phyloP scores from a whole-genome alignment of 2,113 vertebrate species.

The Chaenogobius annularis region DNA sequence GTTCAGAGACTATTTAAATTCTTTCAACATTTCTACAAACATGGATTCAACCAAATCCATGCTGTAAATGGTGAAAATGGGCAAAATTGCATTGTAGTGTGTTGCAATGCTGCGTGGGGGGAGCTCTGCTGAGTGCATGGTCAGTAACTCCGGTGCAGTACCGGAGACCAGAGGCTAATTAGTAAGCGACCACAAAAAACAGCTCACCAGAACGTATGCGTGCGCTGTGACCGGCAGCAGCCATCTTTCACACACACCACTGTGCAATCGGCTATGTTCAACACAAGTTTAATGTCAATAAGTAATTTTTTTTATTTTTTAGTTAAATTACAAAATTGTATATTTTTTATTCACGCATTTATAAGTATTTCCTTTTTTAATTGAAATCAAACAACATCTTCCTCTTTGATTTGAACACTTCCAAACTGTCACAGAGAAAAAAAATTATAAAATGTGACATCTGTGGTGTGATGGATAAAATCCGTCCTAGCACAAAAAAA shows the following conservation, averaged over 20 bases:
- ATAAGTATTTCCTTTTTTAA: too few species aligned
- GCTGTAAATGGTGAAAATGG: conserved; percentile 11
- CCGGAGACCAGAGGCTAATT: conserved; percentile 35
- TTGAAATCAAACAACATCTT: neutral
- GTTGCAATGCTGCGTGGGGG: conserved; percentile 7
- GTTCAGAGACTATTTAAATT: neutral
- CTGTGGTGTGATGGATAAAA: neutral
- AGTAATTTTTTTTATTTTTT: too few species aligned
- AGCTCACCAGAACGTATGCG: conserved; percentile 24
- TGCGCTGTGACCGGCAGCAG: neutral
- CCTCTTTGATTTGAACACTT: neutral
- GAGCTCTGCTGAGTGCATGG: conserved; percentile 19
- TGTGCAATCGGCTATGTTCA: neutral
- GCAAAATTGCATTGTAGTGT: conserved; percentile 5
- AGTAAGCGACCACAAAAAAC: conserved; percentile 21
- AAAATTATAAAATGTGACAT: neutral
- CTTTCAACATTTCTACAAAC: conserved; percentile 10
- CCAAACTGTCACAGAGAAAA: neutral
- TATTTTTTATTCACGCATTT: too few species aligned
- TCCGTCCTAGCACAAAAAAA: too few species aligned
- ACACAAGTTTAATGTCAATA: too few species aligned
- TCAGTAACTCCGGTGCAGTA: conserved; percentile 38
- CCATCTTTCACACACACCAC: neutral
- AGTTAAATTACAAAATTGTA: too few species aligned
- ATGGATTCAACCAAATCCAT: conserved; percentile 27